phyloP scores from a whole-genome alignment of 2,797 vertebrate genomes.

The Cryptoblepharus egeriae region DNA sequence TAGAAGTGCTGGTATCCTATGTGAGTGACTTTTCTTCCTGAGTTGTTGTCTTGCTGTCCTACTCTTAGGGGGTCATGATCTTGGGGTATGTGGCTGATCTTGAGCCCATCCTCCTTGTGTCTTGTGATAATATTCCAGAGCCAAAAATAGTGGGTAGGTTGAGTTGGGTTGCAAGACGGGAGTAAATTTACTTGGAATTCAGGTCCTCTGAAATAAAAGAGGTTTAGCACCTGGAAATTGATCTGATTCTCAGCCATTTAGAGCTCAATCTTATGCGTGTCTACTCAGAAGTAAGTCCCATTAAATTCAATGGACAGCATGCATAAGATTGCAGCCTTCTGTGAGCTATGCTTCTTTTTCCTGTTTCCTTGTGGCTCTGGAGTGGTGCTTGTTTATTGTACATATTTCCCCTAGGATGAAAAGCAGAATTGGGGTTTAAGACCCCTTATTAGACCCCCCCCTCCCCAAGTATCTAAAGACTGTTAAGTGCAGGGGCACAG shows the following conservation, averaged over 20 bases:
- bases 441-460: background rate
- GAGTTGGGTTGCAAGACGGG: background rate
- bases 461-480: no score
- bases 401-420: background rate
- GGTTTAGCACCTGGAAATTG: background rate
- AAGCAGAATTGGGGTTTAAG: background rate
- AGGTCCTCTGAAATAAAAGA: background rate
- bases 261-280: no score
- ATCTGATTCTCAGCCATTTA: background rate
- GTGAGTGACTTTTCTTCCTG: constrained; percentile 34
- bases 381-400: background rate
- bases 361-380: background rate
- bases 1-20: constrained; percentile 3
- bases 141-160: background rate
- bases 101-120: background rate
- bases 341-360: background rate
- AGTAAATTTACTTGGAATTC: background rate
- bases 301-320: no score
- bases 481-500: background rate
- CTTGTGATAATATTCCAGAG: fast-evolving
- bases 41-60: constrained; percentile 27
- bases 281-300: no score
- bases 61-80: no score
- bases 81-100: no score
- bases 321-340: no score